Conservation (phyloP, 2,888 invertebrate species). For the Heliconius charithonia region DNA sequence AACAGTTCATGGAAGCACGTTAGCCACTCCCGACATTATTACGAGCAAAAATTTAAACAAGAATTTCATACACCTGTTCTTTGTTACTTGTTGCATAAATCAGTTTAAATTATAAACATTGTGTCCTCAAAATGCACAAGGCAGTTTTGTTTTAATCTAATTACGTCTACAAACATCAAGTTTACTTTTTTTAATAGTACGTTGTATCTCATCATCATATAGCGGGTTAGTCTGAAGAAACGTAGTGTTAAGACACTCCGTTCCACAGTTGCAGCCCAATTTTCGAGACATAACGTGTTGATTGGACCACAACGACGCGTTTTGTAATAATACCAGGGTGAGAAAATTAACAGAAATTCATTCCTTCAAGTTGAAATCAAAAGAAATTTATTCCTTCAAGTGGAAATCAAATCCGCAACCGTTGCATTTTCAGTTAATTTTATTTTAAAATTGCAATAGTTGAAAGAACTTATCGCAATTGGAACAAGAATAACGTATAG, state of each 20-base stretch:
- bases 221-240: too few relatives aligned
- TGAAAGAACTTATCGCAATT: not conserved
- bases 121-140: slow-evolving; percentile 5
- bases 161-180: not conserved
- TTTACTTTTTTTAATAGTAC: not conserved
- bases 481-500: not conserved
- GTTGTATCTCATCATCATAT: too few relatives aligned
- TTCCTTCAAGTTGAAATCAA: not conserved
- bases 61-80: slow-evolving; percentile 31
- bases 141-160: slow-evolving; percentile 11
- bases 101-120: slow-evolving; percentile 31
- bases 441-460: not conserved
- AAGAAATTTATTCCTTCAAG: not conserved
- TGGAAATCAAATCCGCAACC: not conserved
- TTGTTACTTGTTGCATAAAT: slow-evolving; percentile 33
- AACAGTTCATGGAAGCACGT: slow-evolving; percentile 5
- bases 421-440: not conserved
- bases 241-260: too few relatives aligned
- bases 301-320: too few relatives aligned
- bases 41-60: slow-evolving; percentile 25
- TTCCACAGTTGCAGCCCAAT: too few relatives aligned
- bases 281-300: too few relatives aligned
- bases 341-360: not conserved
- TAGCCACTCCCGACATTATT: slow-evolving; percentile 10
- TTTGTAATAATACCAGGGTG: not conserved